Percentiles rank a stretch among this genome's conserved stretches.
Evolutionary conservation across 2,113 vertebrate genomes (phyloP).

Genomic region (Hippocampus mohnikei): DNA sequence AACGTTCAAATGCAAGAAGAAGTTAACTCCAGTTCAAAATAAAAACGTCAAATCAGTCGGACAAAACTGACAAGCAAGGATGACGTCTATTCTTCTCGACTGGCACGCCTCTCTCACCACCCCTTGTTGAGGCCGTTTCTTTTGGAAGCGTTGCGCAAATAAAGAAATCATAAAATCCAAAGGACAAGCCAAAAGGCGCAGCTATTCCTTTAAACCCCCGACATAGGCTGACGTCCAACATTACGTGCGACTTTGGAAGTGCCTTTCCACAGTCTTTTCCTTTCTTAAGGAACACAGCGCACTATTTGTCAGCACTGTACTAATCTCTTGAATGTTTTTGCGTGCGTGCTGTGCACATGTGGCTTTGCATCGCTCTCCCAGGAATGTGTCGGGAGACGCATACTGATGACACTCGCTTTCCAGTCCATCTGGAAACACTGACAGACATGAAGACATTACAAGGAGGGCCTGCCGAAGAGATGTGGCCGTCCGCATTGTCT

Average conservation of each 20-base stretch:
- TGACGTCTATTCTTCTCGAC: too few relatives aligned
- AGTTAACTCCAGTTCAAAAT: too few relatives aligned
- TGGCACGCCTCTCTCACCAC: too few relatives aligned
- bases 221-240: conserved; percentile 3
- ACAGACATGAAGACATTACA: conserved; percentile 1
- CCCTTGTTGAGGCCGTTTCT: too few relatives aligned
- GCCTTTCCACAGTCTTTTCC: not conserved
- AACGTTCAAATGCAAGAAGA: too few relatives aligned
- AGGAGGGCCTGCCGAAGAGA: conserved; percentile 8
- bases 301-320: too few relatives aligned
- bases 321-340: conserved; percentile 7
- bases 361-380: conserved; percentile 17
- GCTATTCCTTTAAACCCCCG: too few relatives aligned
- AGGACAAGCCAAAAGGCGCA: too few relatives aligned
- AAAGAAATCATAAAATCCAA: too few relatives aligned
- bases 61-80: too few relatives aligned
- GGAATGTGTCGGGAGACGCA: not conserved
- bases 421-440: conserved; percentile 11
- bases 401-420: conserved; percentile 22
- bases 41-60: too few relatives aligned
- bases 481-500: not conserved
- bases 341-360: conserved; percentile 18
- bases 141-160: too few relatives aligned
- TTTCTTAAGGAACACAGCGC: not conserved
- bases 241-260: conserved; percentile 30